Conservation (phyloP, 2,888 invertebrate species). For the Dolichopus griseipennis region DNA sequence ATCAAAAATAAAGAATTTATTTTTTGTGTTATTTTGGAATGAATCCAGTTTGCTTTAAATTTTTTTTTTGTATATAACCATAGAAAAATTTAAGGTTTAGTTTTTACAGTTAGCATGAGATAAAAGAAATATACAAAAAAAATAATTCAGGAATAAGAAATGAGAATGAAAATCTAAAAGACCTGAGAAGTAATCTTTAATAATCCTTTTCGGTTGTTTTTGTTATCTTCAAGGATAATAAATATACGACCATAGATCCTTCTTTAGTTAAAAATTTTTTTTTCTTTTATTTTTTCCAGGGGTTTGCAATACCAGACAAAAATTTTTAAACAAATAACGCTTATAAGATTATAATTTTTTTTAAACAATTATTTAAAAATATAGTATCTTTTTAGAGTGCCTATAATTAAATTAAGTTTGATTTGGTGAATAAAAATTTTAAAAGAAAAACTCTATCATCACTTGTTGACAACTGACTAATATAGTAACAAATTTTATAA, state of each 20-base stretch:
- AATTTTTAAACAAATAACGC: no score
- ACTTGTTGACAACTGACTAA: no score
- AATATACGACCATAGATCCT: neutral
- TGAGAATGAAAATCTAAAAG: neutral
- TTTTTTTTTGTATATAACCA: neutral
- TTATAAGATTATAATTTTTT: no score
- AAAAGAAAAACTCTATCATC: no score
- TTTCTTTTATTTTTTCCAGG: no score
- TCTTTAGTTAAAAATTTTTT: neutral
- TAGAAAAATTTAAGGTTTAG: neutral
- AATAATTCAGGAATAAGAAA: neutral
- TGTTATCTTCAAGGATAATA: neutral
- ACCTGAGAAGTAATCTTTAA: slow-evolving; percentile 1
- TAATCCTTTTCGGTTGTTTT: slow-evolving; percentile 5
- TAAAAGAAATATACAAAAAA: neutral
- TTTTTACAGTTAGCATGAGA: neutral
- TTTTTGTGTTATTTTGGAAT: neutral
- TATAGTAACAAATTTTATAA: no score
- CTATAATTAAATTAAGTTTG: no score
- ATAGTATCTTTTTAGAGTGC: no score
- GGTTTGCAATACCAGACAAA: no score
- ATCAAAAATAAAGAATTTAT: neutral
- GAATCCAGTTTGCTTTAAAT: neutral
- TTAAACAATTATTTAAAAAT: no score
- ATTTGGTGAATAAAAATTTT: no score